Evolutionary conservation across 2,113 vertebrate genomes (phyloP), one percentile per base, ranked within the genome.

Genomic region (human): DNA sequence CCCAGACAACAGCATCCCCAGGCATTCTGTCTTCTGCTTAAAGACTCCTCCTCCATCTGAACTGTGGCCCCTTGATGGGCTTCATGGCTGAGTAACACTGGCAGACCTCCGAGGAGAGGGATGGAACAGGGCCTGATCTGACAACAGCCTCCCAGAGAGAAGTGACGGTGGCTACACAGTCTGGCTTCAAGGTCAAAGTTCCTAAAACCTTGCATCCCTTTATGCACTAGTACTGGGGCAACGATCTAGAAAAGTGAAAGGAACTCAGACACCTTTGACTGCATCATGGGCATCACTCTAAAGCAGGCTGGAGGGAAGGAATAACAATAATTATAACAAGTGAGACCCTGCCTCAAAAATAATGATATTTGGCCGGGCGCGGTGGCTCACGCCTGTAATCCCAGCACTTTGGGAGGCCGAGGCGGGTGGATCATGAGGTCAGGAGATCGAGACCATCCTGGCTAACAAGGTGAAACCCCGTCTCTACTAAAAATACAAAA

Each of bases 71-170:
- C 79, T 32, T 27, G 64, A 68, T 12, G 91, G 30, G 61, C 70
- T 90, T 93, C 75, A 86, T 7, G 92, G 94, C 10, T 0, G 9
- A 85, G 92, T 84, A 97, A 95, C 93, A 94, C 43, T 3, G 97
- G 94, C 72, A 72, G 79, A 97, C 92, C 85, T 61, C 27, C 35
- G 93, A 97, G 97, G 72, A 90, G 50, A 86, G 3, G 50, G 96
- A 94, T 13, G 85, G 95, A 94, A 85, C 0, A 0, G 86, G 92
- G 61, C 32, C 9, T 14, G 48, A 78, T 73, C 4, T 5, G 25
- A 64, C 32, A 7, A 70, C 0, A 8, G 61, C 17, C 6, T 25
- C 12, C 3, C 25, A 40, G 70, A 79, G 23, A 80, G 50, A 52
- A 70, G n/a, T 6, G 43, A 70, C 14, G 2, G 40, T 38, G 78